Evolutionary conservation across 2,113 vertebrate genomes (phyloP).

Genomic region (Sinocyclocheilus rhinocerous): DNA sequence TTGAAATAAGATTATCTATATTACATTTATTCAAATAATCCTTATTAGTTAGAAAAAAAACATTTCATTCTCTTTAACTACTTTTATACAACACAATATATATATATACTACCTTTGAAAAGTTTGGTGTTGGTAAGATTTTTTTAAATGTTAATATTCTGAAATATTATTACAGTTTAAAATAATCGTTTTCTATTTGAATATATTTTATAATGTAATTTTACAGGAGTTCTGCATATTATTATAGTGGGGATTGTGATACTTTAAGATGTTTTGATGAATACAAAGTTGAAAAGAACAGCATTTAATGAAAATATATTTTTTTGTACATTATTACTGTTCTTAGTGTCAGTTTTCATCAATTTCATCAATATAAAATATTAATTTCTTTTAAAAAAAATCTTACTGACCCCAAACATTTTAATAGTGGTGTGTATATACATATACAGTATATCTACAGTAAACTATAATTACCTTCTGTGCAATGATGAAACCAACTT

Average conservation of each 20-base stretch:
- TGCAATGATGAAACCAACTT: not conserved
- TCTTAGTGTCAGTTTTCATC: not conserved
- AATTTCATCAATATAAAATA: not conserved
- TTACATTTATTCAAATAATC: slow-evolving; percentile 6
- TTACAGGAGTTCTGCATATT: not conserved
- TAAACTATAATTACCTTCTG: not conserved
- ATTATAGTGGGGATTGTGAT: not conserved
- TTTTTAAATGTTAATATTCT: not conserved
- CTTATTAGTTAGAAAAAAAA: no score
- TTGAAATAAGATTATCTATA: not conserved
- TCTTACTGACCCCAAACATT: not conserved
- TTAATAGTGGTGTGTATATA: not conserved
- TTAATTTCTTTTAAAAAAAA: not conserved
- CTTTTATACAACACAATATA: not conserved
- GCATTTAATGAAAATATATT: not conserved
- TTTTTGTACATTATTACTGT: not conserved
- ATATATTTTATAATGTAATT: not conserved
- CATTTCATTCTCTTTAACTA: not conserved
- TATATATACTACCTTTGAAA: not conserved
- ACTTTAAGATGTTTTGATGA: not conserved
- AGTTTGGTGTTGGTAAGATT: not conserved
- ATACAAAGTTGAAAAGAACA: not conserved
- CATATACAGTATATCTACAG: not conserved
- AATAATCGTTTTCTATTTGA: not conserved
- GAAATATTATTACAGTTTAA: not conserved